Percentiles rank a stretch among this genome's conserved stretches.
Evolutionary conservation across 2,113 vertebrate species (phyloP).

Genomic region (human): GRCh38 chr1:216958501-216959000

Average conservation of each 20-base stretch:
- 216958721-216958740: accelerated
- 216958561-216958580: neutral
- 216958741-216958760: neutral
- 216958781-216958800: neutral
- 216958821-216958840: neutral
- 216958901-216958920: constrained; percentile 2
- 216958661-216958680: neutral
- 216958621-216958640: neutral
- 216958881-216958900: neutral
- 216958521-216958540: neutral
- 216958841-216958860: neutral
- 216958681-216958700: neutral
- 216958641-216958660: neutral
- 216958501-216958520: neutral
- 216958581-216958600: neutral
- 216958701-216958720: neutral
- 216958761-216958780: no score
- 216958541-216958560: neutral
- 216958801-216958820: neutral
- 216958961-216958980: neutral
- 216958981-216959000: neutral
- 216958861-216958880: neutral
- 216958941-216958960: neutral
- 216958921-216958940: neutral
- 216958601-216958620: neutral